phyloP scores from a whole-genome alignment of 2,888 invertebrate species.

The Scaptomyza reducta region DNA sequence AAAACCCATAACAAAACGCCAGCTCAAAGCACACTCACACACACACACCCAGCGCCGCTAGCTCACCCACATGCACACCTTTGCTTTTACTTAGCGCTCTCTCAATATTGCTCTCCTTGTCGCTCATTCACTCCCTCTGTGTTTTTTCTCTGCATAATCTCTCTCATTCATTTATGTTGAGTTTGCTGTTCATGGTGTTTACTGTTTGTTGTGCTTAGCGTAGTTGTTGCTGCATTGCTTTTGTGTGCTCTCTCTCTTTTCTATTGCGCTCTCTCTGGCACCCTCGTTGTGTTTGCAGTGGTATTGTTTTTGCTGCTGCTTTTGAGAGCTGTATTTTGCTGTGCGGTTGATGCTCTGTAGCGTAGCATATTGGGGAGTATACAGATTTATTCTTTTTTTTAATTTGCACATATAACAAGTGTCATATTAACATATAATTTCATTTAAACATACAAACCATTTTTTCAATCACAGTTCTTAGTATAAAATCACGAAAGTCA shows the following conservation, averaged over 20 bases:
- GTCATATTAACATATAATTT: no score
- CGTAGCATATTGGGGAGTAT: constrained; percentile 2
- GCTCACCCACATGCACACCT: constrained; percentile 40
- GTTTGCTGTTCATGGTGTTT: constrained; percentile 44
- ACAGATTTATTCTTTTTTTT: background rate
- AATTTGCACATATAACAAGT: background rate
- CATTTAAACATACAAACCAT: background rate
- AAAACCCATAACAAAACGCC: constrained; percentile 54
- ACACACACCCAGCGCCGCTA: background rate
- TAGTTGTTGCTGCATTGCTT: constrained; percentile 31
- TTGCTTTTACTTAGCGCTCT: constrained; percentile 6
- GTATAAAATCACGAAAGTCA: background rate
- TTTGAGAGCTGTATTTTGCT: constrained; percentile 41
- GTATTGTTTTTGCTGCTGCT: constrained; percentile 34
- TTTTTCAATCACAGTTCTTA: background rate
- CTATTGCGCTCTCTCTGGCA: constrained; percentile 21
- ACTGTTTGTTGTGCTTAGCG: constrained; percentile 42
- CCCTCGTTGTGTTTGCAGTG: constrained; percentile 46
- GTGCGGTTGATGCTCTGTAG: constrained; percentile 37
- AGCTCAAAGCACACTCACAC: constrained; percentile 5
- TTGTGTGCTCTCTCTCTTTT: constrained; percentile 23
- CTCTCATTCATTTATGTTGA: constrained; percentile 55
- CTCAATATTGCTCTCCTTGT: constrained; percentile 1
- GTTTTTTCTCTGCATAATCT: constrained; percentile 12
- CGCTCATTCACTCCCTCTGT: background rate